Evolutionary conservation across 2,797 vertebrate species (phyloP), one percentile per base, ranked within the genome.

Genomic region (Botia almorhae): DNA sequence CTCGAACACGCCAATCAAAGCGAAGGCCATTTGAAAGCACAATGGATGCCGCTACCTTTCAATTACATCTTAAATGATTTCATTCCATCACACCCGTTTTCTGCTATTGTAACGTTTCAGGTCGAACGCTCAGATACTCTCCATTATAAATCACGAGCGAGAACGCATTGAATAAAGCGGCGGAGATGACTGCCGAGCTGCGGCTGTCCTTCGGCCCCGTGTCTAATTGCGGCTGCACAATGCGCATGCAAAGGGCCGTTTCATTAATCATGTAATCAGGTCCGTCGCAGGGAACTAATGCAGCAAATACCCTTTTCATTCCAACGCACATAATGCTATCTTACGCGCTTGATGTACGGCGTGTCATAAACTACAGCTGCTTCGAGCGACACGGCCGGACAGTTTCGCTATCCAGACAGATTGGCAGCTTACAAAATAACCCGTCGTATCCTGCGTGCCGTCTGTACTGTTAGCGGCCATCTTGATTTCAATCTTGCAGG

Each of bases 201-300:
- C 93, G 93, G 90, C 93, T 92, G 94, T 95, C 95, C 95, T 93
- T 90, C 94, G 94, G 94, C 95, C 78, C 93, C 92, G 91, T 94
- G 95, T 95, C 96, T 99, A 98, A 99, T 99, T 99, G 97, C 97
- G 96, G 95, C 96, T 98, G 97, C 96, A 95, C 96, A 97, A 98
- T 95, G 96, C 93, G 94, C 97, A 96, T 96, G 96, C 96, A 97
- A 95, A 94, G 94, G 95, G 94, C 96, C 94, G 96, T 98, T 99
- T 97, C 98, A 99, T 99, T 98, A 98, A 99, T 99, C 98, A 99
- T 99, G 98, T 99, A 99, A 99, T 99, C 98, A 98, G 94, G 96
- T 98, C 95, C 95, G 96, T 98, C 73, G 93, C 95, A 97, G 96
- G 85, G 95, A 98, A 97, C 97, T 99, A 99, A 99, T 98, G 97